Percentiles rank a stretch among this genome's conserved stretches.
Evolutionary conservation across 2,797 vertebrate genomes (phyloP).

Genomic region (Enteromius afrohamiltoni): DNA sequence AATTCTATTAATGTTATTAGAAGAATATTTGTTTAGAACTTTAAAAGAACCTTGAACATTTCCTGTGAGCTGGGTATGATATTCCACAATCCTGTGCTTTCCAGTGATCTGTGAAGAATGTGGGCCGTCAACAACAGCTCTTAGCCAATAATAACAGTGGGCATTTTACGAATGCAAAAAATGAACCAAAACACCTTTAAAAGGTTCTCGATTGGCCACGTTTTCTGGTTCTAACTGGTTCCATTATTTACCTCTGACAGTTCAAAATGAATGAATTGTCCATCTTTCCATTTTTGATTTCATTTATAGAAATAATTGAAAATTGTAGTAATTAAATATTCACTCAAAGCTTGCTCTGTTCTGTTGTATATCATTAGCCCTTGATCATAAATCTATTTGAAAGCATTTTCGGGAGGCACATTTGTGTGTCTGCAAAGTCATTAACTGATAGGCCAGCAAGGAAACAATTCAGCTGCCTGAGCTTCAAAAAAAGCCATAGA

Average conservation of each 20-base stretch:
- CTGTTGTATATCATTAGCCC: neutral
- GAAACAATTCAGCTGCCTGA: neutral
- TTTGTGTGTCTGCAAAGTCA: neutral
- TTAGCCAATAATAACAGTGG: neutral
- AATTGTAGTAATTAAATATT: neutral
- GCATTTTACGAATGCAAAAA: neutral
- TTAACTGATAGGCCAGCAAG: neutral
- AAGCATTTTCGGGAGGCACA: neutral
- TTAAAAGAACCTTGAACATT: neutral
- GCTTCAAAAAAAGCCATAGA: neutral
- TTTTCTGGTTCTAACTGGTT: too few relatives aligned
- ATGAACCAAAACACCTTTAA: neutral
- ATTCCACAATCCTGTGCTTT: neutral
- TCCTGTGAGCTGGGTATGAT: neutral
- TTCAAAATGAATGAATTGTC: neutral
- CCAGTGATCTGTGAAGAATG: neutral
- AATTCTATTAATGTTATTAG: too few relatives aligned
- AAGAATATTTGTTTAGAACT: neutral
- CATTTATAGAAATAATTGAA: neutral
- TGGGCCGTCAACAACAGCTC: neutral
- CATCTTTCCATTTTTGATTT: neutral
- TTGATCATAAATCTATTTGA: neutral
- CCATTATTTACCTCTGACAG: neutral
- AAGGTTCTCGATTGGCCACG: neutral
- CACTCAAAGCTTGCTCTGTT: neutral